A percentile compares a stretch with the other conserved stretches of the same genome.
These are phyloP conservation scores for Sthenelais limicola DNA, from an alignment of 2,888 invertebrate genomes.

Conservation along the genomic window DNA sequence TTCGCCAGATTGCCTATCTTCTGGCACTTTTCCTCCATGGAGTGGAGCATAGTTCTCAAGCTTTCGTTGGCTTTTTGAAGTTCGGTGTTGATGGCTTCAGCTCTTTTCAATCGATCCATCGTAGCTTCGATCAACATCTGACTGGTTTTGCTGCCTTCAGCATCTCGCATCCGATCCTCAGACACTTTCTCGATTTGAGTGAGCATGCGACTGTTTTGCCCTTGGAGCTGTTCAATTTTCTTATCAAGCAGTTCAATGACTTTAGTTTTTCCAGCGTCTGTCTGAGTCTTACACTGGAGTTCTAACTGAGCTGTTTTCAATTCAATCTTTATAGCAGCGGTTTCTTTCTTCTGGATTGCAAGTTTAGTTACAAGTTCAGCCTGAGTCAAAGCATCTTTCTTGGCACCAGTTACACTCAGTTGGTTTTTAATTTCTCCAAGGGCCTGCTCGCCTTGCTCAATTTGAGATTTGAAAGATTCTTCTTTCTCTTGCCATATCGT, in stretches of 20 bases:
- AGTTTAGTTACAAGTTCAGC: conserved; percentile 46
- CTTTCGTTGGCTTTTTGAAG: conserved; percentile 43
- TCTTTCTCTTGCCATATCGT: conserved; percentile 36
- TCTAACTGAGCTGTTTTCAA: conserved; percentile 43
- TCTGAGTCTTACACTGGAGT: conserved; percentile 41
- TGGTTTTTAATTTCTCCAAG: neutral
- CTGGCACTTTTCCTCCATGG: conserved; percentile 45
- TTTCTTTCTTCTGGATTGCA: conserved; percentile 44
- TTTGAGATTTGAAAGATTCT: neutral
- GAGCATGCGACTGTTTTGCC: conserved; percentile 37
- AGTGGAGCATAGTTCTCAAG: conserved; percentile 48
- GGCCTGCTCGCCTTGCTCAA: conserved; percentile 28
- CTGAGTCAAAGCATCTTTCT: conserved; percentile 43
- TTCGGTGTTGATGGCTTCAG: conserved; percentile 12
- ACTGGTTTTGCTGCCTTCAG: conserved; percentile 10
- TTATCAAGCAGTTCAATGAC: conserved; percentile 48
- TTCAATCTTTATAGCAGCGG: conserved; percentile 37
- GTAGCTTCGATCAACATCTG: conserved; percentile 15
- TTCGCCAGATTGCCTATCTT: conserved; percentile 50
- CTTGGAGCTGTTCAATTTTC: conserved; percentile 42
- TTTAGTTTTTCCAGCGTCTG: conserved; percentile 45
- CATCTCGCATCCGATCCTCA: conserved; percentile 19
- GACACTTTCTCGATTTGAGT: conserved; percentile 5
- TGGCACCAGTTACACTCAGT: neutral
- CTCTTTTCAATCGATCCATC: conserved; percentile 28